Conservation (phyloP, 2,888 invertebrate species). For the Syritta pipiens region DNA sequence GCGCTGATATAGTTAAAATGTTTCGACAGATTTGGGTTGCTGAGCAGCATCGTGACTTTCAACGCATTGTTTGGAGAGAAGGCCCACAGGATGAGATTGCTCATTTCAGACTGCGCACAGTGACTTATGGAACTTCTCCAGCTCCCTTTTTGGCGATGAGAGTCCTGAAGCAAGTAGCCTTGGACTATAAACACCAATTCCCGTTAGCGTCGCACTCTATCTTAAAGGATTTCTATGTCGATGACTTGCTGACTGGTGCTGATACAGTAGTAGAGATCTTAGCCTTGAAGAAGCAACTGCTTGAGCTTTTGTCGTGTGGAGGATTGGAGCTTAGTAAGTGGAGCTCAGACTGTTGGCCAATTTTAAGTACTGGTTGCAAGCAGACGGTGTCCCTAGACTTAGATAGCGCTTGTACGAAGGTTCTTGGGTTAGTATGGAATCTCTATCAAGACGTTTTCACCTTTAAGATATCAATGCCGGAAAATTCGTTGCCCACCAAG, state of each 20-base stretch:
- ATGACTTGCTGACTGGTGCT: conserved; percentile 53
- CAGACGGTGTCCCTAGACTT: conserved; percentile 9
- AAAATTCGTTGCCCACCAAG: conserved; percentile 5
- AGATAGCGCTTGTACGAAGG: background rate
- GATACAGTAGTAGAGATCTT: conserved; percentile 29
- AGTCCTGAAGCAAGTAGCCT: conserved; percentile 42
- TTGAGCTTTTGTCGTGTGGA: conserved; percentile 14
- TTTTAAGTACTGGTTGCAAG: background rate
- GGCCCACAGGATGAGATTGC: background rate
- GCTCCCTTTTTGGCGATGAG: conserved; percentile 61
- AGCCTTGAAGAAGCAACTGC: conserved; percentile 6
- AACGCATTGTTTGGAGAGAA: conserved; percentile 47
- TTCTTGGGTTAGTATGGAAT: conserved; percentile 19
- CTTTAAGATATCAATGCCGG: conserved; percentile 5
- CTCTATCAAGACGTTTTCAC: conserved; percentile 4
- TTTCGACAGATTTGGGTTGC: background rate
- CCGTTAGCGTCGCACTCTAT: conserved; percentile 41
- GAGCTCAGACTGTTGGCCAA: conserved; percentile 30
- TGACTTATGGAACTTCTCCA: conserved; percentile 65
- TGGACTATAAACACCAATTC: conserved; percentile 17
- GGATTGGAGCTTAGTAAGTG: conserved; percentile 21
- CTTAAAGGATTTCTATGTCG: conserved; percentile 49
- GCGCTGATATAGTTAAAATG: conserved; percentile 9
- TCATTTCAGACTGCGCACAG: conserved; percentile 54
- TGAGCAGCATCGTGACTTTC: conserved; percentile 6